A percentile compares a stretch with the other conserved stretches of the same genome.
phyloP scores from a whole-genome alignment of 2,888 invertebrate species.

The Prosapia bicincta region DNA sequence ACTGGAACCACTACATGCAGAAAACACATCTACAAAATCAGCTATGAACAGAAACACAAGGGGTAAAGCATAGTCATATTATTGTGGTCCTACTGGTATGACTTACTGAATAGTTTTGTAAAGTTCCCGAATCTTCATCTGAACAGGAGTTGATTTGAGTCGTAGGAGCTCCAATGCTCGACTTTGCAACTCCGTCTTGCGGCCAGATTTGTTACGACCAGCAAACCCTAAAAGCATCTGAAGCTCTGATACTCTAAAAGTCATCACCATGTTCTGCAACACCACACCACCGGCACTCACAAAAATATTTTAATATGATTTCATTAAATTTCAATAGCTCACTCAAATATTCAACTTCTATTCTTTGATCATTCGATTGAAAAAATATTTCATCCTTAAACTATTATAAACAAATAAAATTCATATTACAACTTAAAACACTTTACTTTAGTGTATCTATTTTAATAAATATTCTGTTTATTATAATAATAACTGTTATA shows the following conservation, averaged over 20 bases:
- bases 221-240: constrained; percentile 78
- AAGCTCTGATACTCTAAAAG: constrained; percentile 80
- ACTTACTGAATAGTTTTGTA: constrained; percentile 50
- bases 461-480: no score
- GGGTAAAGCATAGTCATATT: background rate
- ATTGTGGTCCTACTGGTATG: background rate
- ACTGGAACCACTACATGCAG: background rate
- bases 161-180: constrained; percentile 69
- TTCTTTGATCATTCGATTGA: no score
- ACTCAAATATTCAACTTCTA: no score
- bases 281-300: constrained; percentile 5
- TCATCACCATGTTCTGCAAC: constrained; percentile 53
- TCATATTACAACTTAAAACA: no score
- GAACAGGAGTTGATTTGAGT: constrained; percentile 49
- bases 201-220: constrained; percentile 72
- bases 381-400: no score
- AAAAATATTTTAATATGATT: background rate
- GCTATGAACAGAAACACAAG: background rate
- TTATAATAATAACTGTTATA: no score
- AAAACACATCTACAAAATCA: background rate
- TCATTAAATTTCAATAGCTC: background rate
- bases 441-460: no score
- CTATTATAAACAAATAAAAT: no score
- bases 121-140: constrained; percentile 63
- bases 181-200: constrained; percentile 74